Base-by-base conservation (phyloP, 1,140 invertebrate species). In the Lamellibrachia luymesi region DNA sequence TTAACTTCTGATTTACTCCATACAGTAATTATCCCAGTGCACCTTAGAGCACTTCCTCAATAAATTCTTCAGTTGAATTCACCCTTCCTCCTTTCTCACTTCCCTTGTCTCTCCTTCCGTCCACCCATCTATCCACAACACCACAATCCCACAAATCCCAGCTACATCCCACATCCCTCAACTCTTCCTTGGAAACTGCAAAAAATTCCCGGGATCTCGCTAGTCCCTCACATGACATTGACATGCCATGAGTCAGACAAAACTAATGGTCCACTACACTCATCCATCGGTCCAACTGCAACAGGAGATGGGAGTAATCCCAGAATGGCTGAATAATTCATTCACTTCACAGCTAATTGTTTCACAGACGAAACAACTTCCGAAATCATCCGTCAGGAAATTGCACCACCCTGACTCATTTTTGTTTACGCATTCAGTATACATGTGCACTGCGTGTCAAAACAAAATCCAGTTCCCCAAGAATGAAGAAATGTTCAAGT, bases 241-340 rank as follows among this genome's bases (percentile, higher is more conserved):
- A 80, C 25, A 22, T 80, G 64, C 13, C 64, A 22, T 80, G 64
- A 80, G 13, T 80, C 64, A 80, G 64, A 80, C 7, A 80, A 17
- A 17, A 80, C 64, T 22, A 17, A 10, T 4, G 64, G 64, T 80
- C 64, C 13, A 22, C 64, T 2, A 80, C 64, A 80, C 64, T 17
- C 5, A 2, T 8, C 64, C 4, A 2, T 80, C 64, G 13, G 25
- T 6, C 0, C 52, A 56, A 1, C 13, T 13, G 52, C 52, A 56
- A 56, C 52, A 56, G 64, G 64, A 80, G 64, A 80, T 80, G 64
- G 64, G 64, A 80, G 64, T 80, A 80, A 80, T 80, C 64, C 64
- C 64, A 80, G 6, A 17, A 22, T 80, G 64, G 64, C 64, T 80
- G 64, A 80, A 80, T 80, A 80, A 80, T 80, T 80, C 6, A 80